Conservation (phyloP, 2,888 invertebrate species). For the Polydrusus pterygomalis region DNA sequence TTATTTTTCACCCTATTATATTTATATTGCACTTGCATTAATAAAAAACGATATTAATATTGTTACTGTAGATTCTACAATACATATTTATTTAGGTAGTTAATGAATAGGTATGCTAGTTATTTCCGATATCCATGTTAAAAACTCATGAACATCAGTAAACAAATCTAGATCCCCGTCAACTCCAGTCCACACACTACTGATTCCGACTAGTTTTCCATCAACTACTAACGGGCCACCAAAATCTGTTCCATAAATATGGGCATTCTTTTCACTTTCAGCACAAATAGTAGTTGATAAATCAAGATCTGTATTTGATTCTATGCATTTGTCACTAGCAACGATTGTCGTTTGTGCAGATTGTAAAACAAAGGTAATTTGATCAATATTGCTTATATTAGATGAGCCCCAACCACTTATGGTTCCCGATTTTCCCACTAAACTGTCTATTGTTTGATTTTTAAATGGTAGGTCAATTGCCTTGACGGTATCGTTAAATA, state of each 20-base stretch:
- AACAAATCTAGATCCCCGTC: not conserved
- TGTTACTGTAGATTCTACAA: too few relatives aligned
- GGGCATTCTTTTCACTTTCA: not conserved
- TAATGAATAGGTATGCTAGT: slow-evolving; percentile 2
- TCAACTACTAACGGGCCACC: slow-evolving; percentile 1
- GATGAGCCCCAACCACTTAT: slow-evolving; percentile 7
- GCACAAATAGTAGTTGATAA: slow-evolving; percentile 3
- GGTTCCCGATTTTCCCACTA: slow-evolving; percentile 1
- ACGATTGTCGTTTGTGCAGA: not conserved
- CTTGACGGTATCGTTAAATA: not conserved
- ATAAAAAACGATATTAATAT: too few relatives aligned
- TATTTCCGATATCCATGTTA: slow-evolving; percentile 4
- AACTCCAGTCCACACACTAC: slow-evolving; percentile 5
- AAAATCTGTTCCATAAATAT: slow-evolving; percentile 7
- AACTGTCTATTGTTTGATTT: not conserved
- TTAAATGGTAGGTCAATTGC: not conserved
- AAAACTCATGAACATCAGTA: slow-evolving; percentile 1
- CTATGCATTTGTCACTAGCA: not conserved
- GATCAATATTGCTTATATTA: not conserved
- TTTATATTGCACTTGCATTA: too few relatives aligned
- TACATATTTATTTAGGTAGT: not conserved
- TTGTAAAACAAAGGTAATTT: slow-evolving; percentile 7
- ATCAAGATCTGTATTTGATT: slow-evolving; percentile 7
- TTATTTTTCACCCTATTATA: too few relatives aligned
- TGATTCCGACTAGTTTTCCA: slow-evolving; percentile 5